Base-by-base conservation (phyloP, 2,888 invertebrate species). In the Zootermopsis nevadensis region DNA sequence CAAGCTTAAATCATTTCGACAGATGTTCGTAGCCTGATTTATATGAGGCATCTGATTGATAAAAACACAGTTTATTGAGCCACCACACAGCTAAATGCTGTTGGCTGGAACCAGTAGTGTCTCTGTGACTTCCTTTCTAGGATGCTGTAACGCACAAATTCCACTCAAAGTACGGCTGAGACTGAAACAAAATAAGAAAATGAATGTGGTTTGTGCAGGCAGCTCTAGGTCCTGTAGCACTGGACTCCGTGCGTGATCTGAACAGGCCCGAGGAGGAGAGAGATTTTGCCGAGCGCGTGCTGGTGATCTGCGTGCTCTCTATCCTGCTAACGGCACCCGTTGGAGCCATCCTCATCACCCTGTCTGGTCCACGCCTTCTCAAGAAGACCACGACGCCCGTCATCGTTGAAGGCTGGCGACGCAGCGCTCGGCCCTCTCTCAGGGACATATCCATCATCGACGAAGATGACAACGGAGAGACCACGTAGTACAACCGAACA, bases 381-480 rank as follows among this genome's bases (percentile, higher is more conserved):
- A 95, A 94, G 31, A 96, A 95, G 89, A 95, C 95, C 0, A 93
- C 94, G 82, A 93, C 94, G 42, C 82, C 79, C 6, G 72, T 84
- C 66, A 76, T 81, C 82, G 86, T 86, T 90, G 95, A 87, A n/a
- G 87, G 95, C 83, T 96, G 96, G 96, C 92, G 94, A 30, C 92
- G 95, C 86, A 94, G 95, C 79, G 94, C 96, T 88, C 91, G 96
- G 84, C 96, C 96, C 6, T 96, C 96, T 0, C 94, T 97, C 83
- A 93, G 96, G 77, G 96, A 96, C 89, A 96, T 97, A 85, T 95
- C 96, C 85, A 96, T 97, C 88, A 95, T 96, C 88, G 95, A 96
- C 87, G 96, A 96, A 88, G 95, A 95, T 87, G 95, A 95, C 86
- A 92, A 95, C 86, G 92, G 92, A 35, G 94, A 94, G 83, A 77